phyloP scores from a whole-genome alignment of 2,113 vertebrate species.

The Calyptomena viridis region DNA sequence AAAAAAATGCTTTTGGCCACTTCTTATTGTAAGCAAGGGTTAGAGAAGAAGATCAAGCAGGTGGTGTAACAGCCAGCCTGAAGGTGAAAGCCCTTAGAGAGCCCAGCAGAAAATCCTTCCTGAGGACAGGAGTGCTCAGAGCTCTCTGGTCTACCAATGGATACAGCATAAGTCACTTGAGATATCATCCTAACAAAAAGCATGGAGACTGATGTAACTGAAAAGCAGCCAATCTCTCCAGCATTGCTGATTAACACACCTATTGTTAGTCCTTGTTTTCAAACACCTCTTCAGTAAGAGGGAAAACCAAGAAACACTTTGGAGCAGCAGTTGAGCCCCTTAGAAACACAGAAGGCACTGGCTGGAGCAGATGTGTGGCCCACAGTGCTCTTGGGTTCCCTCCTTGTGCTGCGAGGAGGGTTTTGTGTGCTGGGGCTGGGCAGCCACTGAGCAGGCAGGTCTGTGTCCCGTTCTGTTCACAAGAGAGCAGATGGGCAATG shows the following conservation, averaged over 20 bases:
- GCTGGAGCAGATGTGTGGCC: not conserved
- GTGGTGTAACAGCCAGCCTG: not conserved
- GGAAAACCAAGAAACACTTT: not conserved
- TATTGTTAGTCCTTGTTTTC: not conserved
- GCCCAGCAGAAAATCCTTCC: not conserved
- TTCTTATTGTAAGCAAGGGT: not conserved
- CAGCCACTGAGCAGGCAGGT: not conserved
- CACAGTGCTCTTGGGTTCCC: not conserved
- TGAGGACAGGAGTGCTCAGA: not conserved
- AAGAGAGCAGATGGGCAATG: not conserved
- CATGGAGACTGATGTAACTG: not conserved
- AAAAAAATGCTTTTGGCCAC: not conserved
- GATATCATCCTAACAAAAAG: accelerated
- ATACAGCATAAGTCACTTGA: not conserved
- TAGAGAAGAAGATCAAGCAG: not conserved
- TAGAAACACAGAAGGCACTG: not conserved
- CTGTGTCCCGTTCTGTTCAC: not conserved
- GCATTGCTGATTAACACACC: accelerated
- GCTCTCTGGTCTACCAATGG: not conserved
- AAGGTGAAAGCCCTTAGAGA: not conserved
- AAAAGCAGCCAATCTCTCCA: not conserved
- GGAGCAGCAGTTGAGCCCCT: not conserved
- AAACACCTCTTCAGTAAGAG: not conserved
- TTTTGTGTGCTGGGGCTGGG: not conserved
- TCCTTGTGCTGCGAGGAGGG: not conserved